Base-by-base conservation (phyloP, 2,113 vertebrate species). In the Pangasianodon hypophthalmus region DNA sequence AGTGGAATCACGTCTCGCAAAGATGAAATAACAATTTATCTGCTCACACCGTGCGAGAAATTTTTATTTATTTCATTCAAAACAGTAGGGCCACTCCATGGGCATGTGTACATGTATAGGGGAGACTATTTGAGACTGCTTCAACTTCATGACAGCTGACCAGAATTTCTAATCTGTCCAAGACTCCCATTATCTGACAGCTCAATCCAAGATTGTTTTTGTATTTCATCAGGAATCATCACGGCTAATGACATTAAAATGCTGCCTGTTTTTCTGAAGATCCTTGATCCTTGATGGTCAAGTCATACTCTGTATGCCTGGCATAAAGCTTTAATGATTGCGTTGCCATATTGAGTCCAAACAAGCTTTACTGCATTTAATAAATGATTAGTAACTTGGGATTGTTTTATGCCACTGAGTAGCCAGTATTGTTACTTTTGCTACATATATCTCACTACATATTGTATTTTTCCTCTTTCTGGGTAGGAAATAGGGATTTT, bases 401-500 rank as follows among this genome's bases (percentile, higher is more conserved):
- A 16, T 60, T 48, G 60, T 37, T 52, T 48, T 50, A 18, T 37
- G 52, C 32, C 5, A 1, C 19, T 41, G 3, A 64, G 21, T 64
- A 85, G 44, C 29, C 41, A n/a, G n/a, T 69, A 50, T 85, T 21
- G 8, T 60, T 6, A 84, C 32, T 62, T 44, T 60, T 84, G 9
- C 37, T 19, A 6, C 83, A 18, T 64, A 48, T 18, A 18, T 67
- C 29, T 85, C 13, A 5, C 26, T 48, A 10, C 3, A 18, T 54
- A 82, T 82, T 32, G 52, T 19, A 7, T 83, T 56, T 64, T 44
- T 69, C 89, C 89, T 84, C 60, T 87, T 79, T 26, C 4, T 89
- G 87, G 24, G 48, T 50, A 96, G 97, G 96, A 96, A 94, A 95
- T 95, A 29, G 97, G 96, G 82, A 93, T 96, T 89, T 95, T 96